These are phyloP conservation scores for Heliconius sara DNA, from an alignment of 2,888 invertebrate species.

Conservation along the genomic window DNA sequence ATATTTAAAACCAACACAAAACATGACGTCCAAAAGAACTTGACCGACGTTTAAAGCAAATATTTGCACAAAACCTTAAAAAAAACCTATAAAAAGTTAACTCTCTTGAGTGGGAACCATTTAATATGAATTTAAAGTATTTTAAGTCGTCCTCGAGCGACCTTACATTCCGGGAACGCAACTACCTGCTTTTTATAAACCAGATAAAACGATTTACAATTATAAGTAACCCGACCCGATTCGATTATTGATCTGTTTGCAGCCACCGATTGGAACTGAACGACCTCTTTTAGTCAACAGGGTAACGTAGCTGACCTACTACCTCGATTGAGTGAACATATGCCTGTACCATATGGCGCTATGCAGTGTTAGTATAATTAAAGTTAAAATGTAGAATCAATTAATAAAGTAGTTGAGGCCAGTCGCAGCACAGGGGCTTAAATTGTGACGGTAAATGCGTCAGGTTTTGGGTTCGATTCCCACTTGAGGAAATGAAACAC, in stretches of 20 bases:
- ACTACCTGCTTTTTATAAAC: constrained; percentile 80
- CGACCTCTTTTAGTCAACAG: constrained; percentile 65
- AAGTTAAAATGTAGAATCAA: constrained; percentile 1
- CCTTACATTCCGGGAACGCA: constrained; percentile 73
- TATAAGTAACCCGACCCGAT: constrained; percentile 67
- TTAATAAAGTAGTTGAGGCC: neutral
- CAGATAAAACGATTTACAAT: constrained; percentile 67
- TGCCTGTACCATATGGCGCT: constrained; percentile 63
- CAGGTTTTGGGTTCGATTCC: too few relatives aligned
- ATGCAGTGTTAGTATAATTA: constrained; percentile 37
- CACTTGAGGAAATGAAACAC: too few relatives aligned
- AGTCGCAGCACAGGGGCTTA: too few relatives aligned
- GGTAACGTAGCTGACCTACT: constrained; percentile 67
- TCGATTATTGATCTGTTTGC: constrained; percentile 64
- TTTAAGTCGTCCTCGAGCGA: constrained; percentile 62
- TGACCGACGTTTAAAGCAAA: constrained; percentile 54
- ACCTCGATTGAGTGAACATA: constrained; percentile 57
- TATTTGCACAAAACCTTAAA: constrained; percentile 64
- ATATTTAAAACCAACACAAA: constrained; percentile 48
- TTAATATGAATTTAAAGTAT: constrained; percentile 59
- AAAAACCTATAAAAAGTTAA: constrained; percentile 58
- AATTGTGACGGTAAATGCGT: too few relatives aligned
- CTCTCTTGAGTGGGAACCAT: constrained; percentile 58
- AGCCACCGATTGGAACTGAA: constrained; percentile 56
- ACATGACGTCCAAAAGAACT: constrained; percentile 54